A percentile compares a stretch with the other conserved stretches of the same genome.
phyloP scores from a whole-genome alignment of 2,113 vertebrate genomes.

The Sphaerodactylus townsendi region DNA sequence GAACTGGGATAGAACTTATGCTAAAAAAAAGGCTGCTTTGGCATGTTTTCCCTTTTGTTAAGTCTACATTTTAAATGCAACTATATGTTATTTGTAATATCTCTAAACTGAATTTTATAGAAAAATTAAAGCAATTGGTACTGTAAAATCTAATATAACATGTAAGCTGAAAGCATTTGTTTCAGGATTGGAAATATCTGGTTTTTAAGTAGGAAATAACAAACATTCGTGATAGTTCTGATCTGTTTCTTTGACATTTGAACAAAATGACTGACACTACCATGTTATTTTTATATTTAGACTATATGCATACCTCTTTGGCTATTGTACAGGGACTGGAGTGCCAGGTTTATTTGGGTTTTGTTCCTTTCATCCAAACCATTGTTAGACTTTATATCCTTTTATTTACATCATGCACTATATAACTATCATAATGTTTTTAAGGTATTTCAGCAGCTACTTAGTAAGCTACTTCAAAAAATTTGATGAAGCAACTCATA shows the following conservation, averaged over 20 bases:
- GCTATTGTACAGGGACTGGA: no score
- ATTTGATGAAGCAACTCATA: background rate
- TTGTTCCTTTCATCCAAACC: no score
- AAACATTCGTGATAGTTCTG: background rate
- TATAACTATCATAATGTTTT: background rate
- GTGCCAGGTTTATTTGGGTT: no score
- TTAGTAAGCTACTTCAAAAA: background rate
- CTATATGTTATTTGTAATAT: background rate
- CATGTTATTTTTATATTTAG: no score
- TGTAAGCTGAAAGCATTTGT: background rate
- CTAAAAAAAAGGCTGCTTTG: conserved; percentile 40
- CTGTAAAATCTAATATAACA: background rate
- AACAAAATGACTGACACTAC: no score
- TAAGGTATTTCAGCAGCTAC: background rate
- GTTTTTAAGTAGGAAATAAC: background rate
- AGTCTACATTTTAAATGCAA: conserved; percentile 29
- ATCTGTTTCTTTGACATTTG: no score
- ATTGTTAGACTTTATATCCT: no score
- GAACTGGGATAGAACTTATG: conserved; percentile 45
- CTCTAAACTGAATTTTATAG: background rate
- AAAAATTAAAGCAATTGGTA: accelerated
- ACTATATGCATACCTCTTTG: no score
- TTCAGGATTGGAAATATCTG: accelerated
- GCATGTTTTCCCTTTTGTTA: conserved; percentile 27
- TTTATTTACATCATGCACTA: background rate